phyloP scores from a whole-genome alignment of 1,140 invertebrate species.

The Portunus trituberculatus region DNA sequence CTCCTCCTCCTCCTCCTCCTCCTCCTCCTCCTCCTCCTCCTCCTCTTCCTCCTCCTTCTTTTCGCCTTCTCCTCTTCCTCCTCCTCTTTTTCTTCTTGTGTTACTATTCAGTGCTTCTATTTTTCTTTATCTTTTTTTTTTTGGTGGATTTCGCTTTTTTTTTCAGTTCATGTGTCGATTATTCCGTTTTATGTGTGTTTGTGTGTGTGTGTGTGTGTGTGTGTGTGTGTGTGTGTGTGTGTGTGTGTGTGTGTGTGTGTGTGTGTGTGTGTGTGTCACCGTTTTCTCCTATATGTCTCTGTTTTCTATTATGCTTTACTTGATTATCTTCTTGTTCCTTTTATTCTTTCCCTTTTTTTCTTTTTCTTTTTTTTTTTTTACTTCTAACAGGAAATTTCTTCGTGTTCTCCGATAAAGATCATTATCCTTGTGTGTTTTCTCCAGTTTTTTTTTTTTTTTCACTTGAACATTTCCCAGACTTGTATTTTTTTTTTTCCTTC shows the following conservation, averaged over 20 bases:
- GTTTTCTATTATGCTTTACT: neutral
- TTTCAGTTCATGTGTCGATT: no score
- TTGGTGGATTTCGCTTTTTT: no score
- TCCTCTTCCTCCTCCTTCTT: neutral
- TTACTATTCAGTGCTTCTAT: no score
- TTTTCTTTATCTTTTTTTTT: no score
- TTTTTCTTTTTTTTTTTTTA: neutral
- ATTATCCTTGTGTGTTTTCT: neutral
- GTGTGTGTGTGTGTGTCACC: neutral
- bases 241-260: slow-evolving; percentile 13
- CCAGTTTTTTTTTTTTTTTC: neutral
- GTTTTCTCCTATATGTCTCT: neutral
- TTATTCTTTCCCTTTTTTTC: neutral
- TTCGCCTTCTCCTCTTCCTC: neutral
- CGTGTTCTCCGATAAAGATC: neutral
- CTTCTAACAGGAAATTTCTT: neutral
- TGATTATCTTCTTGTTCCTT: neutral
- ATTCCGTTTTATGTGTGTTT: neutral
- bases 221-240: slow-evolving; percentile 41
- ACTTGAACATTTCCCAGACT: no score
- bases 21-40: neutral
- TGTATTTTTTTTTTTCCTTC: no score
- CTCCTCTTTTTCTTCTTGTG: no score
- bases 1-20: neutral
- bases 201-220: slow-evolving; percentile 41